phyloP scores from a whole-genome alignment of 1,140 invertebrate genomes.

The Berghia stephanieae region DNA sequence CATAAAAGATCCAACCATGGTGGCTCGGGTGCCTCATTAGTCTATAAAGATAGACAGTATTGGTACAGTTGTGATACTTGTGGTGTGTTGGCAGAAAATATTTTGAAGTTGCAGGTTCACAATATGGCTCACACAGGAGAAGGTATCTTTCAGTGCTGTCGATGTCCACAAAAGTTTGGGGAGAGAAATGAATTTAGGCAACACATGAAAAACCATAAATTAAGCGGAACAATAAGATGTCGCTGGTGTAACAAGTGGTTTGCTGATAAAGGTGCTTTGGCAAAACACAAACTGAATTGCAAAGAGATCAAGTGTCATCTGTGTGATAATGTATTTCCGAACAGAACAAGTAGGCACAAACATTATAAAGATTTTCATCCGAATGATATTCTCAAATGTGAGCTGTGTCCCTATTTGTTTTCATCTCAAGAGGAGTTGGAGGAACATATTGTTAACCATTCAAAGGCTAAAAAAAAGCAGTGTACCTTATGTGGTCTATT shows the following conservation, averaged over 20 bases:
- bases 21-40: no score
- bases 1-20: no score
- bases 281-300: slow-evolving; percentile 14
- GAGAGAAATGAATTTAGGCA: background rate
- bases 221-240: slow-evolving; percentile 24
- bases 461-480: slow-evolving; percentile 25
- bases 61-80: slow-evolving; percentile 83
- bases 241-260: slow-evolving; percentile 24
- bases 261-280: slow-evolving; percentile 5
- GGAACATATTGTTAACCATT: slow-evolving; percentile 15
- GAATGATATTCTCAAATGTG: slow-evolving; percentile 11
- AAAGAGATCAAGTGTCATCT: slow-evolving; percentile 66
- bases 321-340: slow-evolving; percentile 85
- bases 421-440: background rate
- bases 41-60: no score
- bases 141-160: slow-evolving; percentile 74
- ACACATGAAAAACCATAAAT: slow-evolving; percentile 22
- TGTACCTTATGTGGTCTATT: slow-evolving; percentile 24
- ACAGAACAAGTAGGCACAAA: slow-evolving; percentile 89
- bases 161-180: slow-evolving; percentile 8
- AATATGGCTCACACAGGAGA: slow-evolving; percentile 87
- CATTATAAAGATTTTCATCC: slow-evolving; percentile 78
- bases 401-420: slow-evolving; percentile 9
- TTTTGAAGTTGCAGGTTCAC: slow-evolving; percentile 91
- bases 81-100: slow-evolving; percentile 82